A percentile compares a stretch with the other conserved stretches of the same genome.
These are phyloP conservation scores for Hirundo rustica DNA, from an alignment of 2,797 vertebrate genomes.

Conservation along the genomic window DNA sequence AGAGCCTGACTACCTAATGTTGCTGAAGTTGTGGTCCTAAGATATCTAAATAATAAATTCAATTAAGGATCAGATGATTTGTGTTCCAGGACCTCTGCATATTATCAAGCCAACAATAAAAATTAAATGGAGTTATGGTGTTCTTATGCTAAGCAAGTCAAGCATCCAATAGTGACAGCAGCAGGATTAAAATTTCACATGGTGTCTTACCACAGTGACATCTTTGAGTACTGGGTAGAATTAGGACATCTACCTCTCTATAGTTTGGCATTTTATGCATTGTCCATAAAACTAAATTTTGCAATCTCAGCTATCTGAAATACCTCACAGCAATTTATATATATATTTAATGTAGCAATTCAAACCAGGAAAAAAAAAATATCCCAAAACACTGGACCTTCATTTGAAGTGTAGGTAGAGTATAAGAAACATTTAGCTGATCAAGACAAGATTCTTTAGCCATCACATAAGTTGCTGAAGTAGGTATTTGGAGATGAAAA, in stretches of 20 bases:
- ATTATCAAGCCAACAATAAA: neutral
- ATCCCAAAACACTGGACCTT: neutral
- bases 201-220: neutral
- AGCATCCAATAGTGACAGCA: neutral
- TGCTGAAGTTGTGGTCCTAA: neutral
- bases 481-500: neutral
- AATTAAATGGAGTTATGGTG: neutral
- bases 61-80: neutral
- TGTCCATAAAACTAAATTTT: neutral
- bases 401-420: neutral
- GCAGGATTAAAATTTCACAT: neutral
- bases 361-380: neutral
- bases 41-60: neutral
- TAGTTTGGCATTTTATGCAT: neutral
- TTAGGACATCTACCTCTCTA: neutral
- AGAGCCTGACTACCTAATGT: neutral
- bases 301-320: neutral
- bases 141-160: neutral
- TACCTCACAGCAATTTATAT: neutral
- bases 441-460: neutral
- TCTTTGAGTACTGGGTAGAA: neutral
- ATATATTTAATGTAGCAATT: neutral
- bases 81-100: neutral
- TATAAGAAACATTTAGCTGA: neutral
- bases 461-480: neutral